Base-by-base conservation (phyloP, 2,888 invertebrate species). In the Pterobdella sp. region DNA sequence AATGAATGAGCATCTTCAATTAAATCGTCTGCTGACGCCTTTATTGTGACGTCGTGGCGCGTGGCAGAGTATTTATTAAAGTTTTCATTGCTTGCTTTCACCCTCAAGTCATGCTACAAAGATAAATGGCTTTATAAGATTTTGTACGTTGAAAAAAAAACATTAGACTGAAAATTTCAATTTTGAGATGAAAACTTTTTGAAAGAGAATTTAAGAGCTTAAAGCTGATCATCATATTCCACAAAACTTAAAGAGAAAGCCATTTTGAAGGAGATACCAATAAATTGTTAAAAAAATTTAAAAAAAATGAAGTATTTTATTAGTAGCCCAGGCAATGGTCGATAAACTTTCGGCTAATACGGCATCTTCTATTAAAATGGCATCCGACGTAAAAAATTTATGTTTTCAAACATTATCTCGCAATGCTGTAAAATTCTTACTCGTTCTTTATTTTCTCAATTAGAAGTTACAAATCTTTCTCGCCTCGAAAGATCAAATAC, bases 1-100 rank as follows among this genome's bases (percentile, higher is more conserved):
- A 56, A 56, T 56, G 60, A 56, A 56, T n/a, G 60, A 56, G 60
- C 60, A 56, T 56, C 60, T 56, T 56, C 60, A 56, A 56, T 56
- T 56, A 56, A 22, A 56, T 18, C 60, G 60, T 56, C 60, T 56
- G 60, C 60, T 56, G 60, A 56, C 60, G 60, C 60, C 60, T 56
- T 56, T 56, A 56, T 56, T 56, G 60, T 56, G 60, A 56, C 60
- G 60, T 56, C 60, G 14, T 3, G n/a, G 3, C 60, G 60, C n/a
- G 14, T 56, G 60, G 60, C 60, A 56, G 10, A 56, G n/a, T 56
- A 14, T 56, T 14, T 56, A 56, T 56, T 56, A 56, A 56, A 56
- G n/a, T 4, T 22, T 56, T 56, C 26, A 56, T 56, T 56, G 60
- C 60, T 26, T 56, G 60, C 7, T n/a, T 3, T 56, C n/a, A 56